Conservation (phyloP, 2,888 invertebrate genomes). For the Andrena camellia region DNA sequence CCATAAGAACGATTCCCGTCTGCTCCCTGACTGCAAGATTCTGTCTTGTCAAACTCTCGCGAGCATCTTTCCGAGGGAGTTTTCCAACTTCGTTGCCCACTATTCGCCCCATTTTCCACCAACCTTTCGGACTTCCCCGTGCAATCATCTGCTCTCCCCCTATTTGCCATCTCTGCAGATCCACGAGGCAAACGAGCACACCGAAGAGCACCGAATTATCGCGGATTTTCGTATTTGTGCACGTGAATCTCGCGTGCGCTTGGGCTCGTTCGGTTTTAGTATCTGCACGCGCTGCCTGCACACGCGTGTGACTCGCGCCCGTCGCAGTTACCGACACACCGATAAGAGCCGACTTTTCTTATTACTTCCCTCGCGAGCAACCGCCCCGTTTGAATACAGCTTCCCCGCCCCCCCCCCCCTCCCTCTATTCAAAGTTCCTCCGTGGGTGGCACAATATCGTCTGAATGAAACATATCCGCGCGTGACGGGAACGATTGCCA, state of each 20-base stretch:
- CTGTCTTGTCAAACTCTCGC: background rate
- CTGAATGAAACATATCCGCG: constrained; percentile 19
- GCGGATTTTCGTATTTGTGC: background rate
- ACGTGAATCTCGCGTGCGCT: background rate
- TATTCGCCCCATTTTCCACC: too few species aligned
- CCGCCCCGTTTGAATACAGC: constrained; percentile 3
- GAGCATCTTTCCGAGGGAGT: background rate
- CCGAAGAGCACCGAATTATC: background rate
- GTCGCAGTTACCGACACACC: background rate
- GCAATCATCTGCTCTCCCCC: background rate
- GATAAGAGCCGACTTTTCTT: constrained; percentile 6
- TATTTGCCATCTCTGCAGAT: background rate
- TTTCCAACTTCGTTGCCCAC: background rate
- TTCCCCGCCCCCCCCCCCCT: background rate
- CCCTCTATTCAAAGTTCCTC: constrained; percentile 14
- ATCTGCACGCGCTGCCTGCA: background rate
- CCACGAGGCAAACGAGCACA: background rate
- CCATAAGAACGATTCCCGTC: constrained; percentile 8
- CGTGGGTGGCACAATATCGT: constrained; percentile 32
- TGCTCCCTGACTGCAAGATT: background rate
- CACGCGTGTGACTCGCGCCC: background rate
- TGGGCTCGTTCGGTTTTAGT: background rate
- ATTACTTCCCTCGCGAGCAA: constrained; percentile 18
- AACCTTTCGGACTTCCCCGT: background rate
- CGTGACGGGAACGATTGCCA: constrained; percentile 19